A percentile compares a stretch with the other conserved stretches of the same genome.
These are phyloP conservation scores for Arctia plantaginis DNA, from an alignment of 2,888 invertebrate species.

Conservation along the genomic window DNA sequence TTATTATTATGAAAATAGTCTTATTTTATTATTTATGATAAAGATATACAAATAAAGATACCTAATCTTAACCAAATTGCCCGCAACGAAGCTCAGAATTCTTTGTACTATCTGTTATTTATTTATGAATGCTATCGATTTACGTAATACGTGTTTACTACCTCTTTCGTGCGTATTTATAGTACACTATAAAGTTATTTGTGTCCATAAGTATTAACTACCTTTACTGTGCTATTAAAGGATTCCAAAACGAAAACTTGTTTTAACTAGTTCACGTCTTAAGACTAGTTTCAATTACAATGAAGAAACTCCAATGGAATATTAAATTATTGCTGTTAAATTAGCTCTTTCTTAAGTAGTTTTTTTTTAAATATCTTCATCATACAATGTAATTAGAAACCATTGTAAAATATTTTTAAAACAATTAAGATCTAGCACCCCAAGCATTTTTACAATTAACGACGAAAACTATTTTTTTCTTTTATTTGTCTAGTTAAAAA, in stretches of 20 bases:
- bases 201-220: background rate
- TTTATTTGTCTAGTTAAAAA: too few species aligned
- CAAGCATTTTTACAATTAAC: too few species aligned
- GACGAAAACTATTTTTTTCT: too few species aligned
- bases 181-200: background rate
- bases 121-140: background rate
- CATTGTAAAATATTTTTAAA: too few species aligned
- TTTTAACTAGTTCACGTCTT: background rate
- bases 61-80: background rate
- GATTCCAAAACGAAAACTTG: background rate
- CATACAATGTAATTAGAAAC: too few species aligned
- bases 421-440: too few species aligned
- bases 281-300: too few species aligned
- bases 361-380: too few species aligned
- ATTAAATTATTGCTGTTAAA: too few species aligned
- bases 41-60: background rate
- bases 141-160: background rate
- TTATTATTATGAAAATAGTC: background rate
- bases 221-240: background rate
- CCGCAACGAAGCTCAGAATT: background rate
- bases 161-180: background rate
- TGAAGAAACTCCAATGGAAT: too few species aligned
- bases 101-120: background rate
- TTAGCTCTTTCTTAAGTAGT: too few species aligned
- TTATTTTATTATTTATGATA: background rate